phyloP scores from a whole-genome alignment of 1,140 invertebrate species.

The Caenorhabditis latens region DNA sequence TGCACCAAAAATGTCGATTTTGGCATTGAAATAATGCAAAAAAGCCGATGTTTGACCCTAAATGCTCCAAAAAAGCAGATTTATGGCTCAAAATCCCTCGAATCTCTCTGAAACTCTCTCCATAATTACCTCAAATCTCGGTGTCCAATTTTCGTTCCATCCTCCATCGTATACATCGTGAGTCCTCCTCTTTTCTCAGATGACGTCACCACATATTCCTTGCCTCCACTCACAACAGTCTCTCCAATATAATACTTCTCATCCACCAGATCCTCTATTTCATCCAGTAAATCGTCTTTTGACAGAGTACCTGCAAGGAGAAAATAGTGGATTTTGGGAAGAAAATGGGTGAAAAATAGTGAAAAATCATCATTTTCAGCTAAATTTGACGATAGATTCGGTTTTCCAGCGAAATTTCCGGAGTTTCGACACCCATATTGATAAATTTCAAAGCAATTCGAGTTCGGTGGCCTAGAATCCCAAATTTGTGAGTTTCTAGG shows the following conservation, averaged over 20 bases:
- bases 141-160: slow-evolving; percentile 34
- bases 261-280: slow-evolving; percentile 30
- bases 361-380: not conserved
- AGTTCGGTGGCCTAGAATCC: not conserved
- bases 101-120: not conserved
- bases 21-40: no score
- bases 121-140: slow-evolving; percentile 14
- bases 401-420: no score
- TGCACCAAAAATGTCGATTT: not conserved
- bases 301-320: not conserved
- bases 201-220: not conserved
- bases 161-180: slow-evolving; percentile 5
- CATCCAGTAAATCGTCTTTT: slow-evolving; percentile 16
- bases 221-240: not conserved
- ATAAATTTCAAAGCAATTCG: no score
- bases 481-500: not conserved
- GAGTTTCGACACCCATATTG: no score
- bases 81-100: not conserved
- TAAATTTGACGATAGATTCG: no score
- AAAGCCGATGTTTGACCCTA: not conserved
- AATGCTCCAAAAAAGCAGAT: not conserved
- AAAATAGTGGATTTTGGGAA: not conserved
- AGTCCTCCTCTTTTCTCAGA: not conserved
- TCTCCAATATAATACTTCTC: slow-evolving; percentile 1
- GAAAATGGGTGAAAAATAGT: not conserved